Evolutionary conservation across 2,797 vertebrate species (phyloP).

Genomic region (Sylvia borin): DNA sequence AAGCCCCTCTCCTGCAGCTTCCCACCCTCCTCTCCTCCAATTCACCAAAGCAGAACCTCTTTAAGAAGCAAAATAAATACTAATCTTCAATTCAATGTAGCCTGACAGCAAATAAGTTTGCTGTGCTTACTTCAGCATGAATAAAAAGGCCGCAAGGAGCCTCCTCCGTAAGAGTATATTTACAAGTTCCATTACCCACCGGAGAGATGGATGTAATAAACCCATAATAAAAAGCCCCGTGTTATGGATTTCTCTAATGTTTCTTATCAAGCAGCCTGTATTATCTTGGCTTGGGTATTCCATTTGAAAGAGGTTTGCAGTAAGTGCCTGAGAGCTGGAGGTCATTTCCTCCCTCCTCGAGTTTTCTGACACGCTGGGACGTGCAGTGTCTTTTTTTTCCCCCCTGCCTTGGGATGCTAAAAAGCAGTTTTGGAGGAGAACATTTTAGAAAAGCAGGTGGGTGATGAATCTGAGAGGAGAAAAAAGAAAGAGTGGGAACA

Average conservation of each 20-base stretch:
- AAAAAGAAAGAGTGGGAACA: neutral
- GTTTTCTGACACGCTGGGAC: neutral
- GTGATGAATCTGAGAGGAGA: neutral
- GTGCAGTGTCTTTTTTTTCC: neutral
- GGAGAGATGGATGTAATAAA: conserved; percentile 77
- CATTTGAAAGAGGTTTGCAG: conserved; percentile 73
- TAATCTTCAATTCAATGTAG: conserved; percentile 92
- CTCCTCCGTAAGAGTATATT: conserved; percentile 80
- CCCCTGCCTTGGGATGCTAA: neutral
- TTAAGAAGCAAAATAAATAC: conserved; percentile 90
- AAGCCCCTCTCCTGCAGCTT: neutral
- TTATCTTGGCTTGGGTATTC: conserved; percentile 71
- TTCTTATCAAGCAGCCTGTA: conserved; percentile 76
- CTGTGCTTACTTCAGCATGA: conserved; percentile 93
- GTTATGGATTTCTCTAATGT: conserved; percentile 77
- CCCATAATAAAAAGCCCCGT: conserved; percentile 74
- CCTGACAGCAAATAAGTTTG: conserved; percentile 93
- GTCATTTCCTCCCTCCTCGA: conserved; percentile 44
- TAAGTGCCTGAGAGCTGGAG: conserved; percentile 67
- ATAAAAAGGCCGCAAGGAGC: conserved; percentile 86
- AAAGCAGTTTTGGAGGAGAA: neutral
- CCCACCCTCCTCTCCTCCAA: conserved; percentile 51
- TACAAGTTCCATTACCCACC: conserved; percentile 81
- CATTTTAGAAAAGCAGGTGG: neutral
- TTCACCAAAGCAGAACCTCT: conserved; percentile 82